Percentiles rank a stretch among this genome's conserved stretches.
Conservation (phyloP, 2,797 vertebrate species). For the Orestias chungarensis region DNA sequence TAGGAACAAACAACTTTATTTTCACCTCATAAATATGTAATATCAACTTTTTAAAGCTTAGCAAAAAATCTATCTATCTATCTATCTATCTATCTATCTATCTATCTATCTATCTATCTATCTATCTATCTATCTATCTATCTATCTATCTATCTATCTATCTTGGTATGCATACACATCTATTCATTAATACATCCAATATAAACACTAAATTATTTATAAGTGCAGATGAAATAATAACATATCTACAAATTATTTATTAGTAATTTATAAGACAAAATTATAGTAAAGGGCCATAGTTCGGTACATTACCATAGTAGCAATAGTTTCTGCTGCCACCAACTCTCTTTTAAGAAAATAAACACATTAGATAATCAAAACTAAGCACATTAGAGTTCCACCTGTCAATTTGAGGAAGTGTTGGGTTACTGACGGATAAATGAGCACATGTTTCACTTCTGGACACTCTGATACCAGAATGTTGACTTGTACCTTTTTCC, state of each 20-base stretch:
- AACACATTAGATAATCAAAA: not conserved
- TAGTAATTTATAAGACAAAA: too few species aligned
- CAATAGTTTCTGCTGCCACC: too few species aligned
- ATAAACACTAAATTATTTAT: too few species aligned
- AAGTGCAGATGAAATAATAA: too few species aligned
- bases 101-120: constrained; percentile 1
- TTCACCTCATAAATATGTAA: not conserved
- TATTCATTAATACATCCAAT: too few species aligned
- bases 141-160: not conserved
- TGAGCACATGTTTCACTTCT: not conserved
- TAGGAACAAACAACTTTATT: not conserved
- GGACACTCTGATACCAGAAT: too few species aligned
- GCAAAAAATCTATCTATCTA: not conserved
- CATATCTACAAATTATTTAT: too few species aligned
- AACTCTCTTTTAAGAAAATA: too few species aligned
- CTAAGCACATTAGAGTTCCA: not conserved
- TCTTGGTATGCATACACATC: too few species aligned
- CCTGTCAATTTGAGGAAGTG: constrained; percentile 1
- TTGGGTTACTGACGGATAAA: not conserved
- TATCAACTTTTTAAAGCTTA: not conserved
- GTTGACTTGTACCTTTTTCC: not conserved
- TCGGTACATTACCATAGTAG: too few species aligned
- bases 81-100: constrained; percentile 7
- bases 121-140: not conserved
- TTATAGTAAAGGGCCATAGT: too few species aligned